phyloP scores from a whole-genome alignment of 2,113 vertebrate genomes.

The Mobula birostris region DNA sequence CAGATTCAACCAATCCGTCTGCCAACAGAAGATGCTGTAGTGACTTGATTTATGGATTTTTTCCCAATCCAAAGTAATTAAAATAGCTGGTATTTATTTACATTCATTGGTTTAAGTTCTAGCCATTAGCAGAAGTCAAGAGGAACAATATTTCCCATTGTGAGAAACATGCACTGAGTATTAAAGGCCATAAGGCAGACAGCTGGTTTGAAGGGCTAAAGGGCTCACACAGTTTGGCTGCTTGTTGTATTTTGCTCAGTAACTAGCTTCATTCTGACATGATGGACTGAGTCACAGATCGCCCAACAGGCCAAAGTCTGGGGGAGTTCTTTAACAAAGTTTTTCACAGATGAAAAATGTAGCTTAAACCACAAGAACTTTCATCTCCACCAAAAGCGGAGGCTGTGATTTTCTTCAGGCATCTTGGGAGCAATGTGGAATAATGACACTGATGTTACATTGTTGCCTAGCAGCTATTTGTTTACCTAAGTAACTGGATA shows the following conservation, averaged over 20 bases:
- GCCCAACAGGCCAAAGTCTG: constrained; percentile 39
- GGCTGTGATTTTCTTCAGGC: constrained; percentile 43
- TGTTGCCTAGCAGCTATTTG: constrained; percentile 51
- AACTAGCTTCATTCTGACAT: constrained; percentile 47
- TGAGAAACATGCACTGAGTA: not conserved
- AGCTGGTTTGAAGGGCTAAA: constrained; percentile 13
- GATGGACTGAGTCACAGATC: constrained; percentile 53
- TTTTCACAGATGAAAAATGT: constrained; percentile 45
- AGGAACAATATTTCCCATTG: not conserved
- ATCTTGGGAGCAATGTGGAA: constrained; percentile 25
- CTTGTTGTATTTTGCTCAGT: not conserved
- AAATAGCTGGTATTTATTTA: not conserved
- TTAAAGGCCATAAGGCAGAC: not conserved
- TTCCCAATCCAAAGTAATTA: not conserved
- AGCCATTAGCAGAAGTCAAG: not conserved
- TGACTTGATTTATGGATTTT: not conserved
- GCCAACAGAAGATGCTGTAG: not conserved
- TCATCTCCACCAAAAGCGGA: constrained; percentile 40
- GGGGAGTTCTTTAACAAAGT: constrained; percentile 49
- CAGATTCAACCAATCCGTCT: not conserved
- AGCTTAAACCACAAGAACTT: constrained; percentile 45
- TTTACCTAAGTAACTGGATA: constrained; percentile 49
- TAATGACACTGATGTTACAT: constrained; percentile 44
- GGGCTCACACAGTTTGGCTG: constrained; percentile 20
- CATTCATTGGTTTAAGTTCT: not conserved